Evolutionary conservation across 1,140 invertebrate genomes (phyloP).

Genomic region (Drosophila melanica): DNA sequence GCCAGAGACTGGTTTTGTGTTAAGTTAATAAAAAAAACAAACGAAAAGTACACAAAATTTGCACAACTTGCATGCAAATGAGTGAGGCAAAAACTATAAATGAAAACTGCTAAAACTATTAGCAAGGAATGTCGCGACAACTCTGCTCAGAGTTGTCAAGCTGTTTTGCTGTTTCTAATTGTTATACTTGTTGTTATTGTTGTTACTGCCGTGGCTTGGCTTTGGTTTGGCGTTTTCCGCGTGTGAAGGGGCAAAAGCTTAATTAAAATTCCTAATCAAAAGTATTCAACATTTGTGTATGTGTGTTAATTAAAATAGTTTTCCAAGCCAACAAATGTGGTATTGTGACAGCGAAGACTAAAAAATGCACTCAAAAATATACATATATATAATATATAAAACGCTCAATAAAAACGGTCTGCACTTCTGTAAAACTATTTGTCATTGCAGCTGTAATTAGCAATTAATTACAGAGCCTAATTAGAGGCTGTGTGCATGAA

Average conservation of each 20-base stretch:
- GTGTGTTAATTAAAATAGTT: conserved; percentile 84
- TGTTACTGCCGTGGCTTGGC: conserved; percentile 26
- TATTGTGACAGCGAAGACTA: conserved; percentile 12
- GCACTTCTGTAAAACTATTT: not conserved
- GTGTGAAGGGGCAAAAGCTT: conserved; percentile 74
- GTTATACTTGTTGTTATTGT: conserved; percentile 43
- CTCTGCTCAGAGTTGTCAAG: conserved; percentile 62
- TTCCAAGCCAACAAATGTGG: conserved; percentile 52
- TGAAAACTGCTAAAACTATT: conserved; percentile 68
- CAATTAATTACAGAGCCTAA: conserved; percentile 3
- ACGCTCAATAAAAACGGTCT: not conserved
- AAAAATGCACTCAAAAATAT: conserved; percentile 6
- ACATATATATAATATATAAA: not conserved
- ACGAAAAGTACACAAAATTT: conserved; percentile 37
- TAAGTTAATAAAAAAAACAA: conserved; percentile 61
- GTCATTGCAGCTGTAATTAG: conserved; percentile 6
- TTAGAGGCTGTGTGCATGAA: not conserved
- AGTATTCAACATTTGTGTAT: conserved; percentile 78
- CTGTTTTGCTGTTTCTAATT: conserved; percentile 40
- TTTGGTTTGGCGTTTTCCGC: conserved; percentile 44
- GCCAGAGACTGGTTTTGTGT: conserved; percentile 16
- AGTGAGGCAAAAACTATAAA: conserved; percentile 40
- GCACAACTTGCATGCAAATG: conserved; percentile 32
- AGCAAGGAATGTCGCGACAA: conserved; percentile 66
- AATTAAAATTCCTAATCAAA: conserved; percentile 84